Base-by-base conservation (phyloP, 2,113 vertebrate species). In the Mionectes macconnelli region DNA sequence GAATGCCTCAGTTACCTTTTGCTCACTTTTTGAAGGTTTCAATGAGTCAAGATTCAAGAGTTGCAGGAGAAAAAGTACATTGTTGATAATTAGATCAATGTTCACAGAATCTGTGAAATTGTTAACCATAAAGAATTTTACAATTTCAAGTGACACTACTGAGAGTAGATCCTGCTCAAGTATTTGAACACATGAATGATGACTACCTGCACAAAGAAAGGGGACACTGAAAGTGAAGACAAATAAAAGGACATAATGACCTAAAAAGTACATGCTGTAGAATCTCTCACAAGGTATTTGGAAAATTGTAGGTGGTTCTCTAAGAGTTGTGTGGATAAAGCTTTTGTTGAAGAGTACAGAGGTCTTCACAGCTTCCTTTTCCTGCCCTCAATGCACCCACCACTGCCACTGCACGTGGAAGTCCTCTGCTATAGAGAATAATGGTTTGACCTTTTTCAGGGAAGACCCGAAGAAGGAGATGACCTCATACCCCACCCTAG, bases 71-170 rank as follows among this genome's bases (percentile, higher is more conserved):
- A 2, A 9, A 78, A 76, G 20, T 70, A 66, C 7, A 9, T 24
- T 80, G 53, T 6, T 80, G 37, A 28, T 70, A 64, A 59, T 60
- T 55, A 87, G 30, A 81, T 59, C n/a, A 53, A 68, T 16, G 57
- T 76, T 95, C 40, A 94, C 25, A 87, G 94, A 97, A 74, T 93
- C 25, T 30, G 84, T 96, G 92, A 60, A 81, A 90, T 42, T 79
- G 27, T 11, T 42, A 87, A 39, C n/a, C 22, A 12, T 50, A 69
- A 95, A 94, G n/a, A 79, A 94, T 82, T 94, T 93, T 77, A 94
- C 53, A 88, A 57, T 81, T 39, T 94, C 42, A 88, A 97, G 77
- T 27, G 62, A 81, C 16, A 20, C 30, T 45, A 63, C 53, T 39
- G 62, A 85, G 89, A 95, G 33, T 24, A 89, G 87, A 96, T 85